Evolutionary conservation across 2,888 invertebrate species (phyloP).

Genomic region (Dryocosmus kuriphilus): DNA sequence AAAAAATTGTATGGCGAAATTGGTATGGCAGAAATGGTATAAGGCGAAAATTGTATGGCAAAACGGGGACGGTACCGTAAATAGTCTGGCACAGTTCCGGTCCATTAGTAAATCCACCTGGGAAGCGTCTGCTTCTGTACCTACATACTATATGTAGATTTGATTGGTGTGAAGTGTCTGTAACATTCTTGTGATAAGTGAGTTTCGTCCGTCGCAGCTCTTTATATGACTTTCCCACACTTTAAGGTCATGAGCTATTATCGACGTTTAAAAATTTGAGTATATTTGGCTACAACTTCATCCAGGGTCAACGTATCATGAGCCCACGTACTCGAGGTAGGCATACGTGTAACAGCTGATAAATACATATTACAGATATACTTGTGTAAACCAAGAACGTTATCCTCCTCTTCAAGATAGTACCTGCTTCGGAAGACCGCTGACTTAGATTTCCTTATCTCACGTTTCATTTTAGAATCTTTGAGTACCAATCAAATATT

Average conservation of each 20-base stretch:
- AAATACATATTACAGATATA: neutral
- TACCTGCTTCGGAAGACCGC: slow-evolving; percentile 6
- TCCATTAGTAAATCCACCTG: too few relatives aligned
- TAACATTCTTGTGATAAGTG: slow-evolving; percentile 14
- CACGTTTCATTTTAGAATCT: neutral
- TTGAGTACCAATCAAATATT: neutral
- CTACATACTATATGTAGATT: neutral
- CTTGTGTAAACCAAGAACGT: slow-evolving; percentile 1
- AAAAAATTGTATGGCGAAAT: too few relatives aligned
- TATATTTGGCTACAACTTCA: slow-evolving; percentile 14
- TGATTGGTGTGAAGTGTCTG: neutral
- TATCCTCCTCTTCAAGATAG: slow-evolving; percentile 8
- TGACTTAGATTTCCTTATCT: slow-evolving; percentile 8
- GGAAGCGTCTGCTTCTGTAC: too few relatives aligned
- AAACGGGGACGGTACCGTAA: too few relatives aligned
- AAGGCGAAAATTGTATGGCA: too few relatives aligned
- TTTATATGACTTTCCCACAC: slow-evolving; percentile 11
- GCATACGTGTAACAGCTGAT: slow-evolving; percentile 9
- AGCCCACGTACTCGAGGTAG: neutral
- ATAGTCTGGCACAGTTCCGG: too few relatives aligned
- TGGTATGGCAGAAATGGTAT: too few relatives aligned
- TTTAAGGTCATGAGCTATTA: slow-evolving; percentile 1
- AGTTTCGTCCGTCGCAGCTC: neutral
- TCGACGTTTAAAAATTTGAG: slow-evolving; percentile 6
- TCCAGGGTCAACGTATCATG: slow-evolving; percentile 11